These are phyloP conservation scores for Bellardia bayeri DNA, from an alignment of 2,888 invertebrate species.

Conservation along the genomic window DNA sequence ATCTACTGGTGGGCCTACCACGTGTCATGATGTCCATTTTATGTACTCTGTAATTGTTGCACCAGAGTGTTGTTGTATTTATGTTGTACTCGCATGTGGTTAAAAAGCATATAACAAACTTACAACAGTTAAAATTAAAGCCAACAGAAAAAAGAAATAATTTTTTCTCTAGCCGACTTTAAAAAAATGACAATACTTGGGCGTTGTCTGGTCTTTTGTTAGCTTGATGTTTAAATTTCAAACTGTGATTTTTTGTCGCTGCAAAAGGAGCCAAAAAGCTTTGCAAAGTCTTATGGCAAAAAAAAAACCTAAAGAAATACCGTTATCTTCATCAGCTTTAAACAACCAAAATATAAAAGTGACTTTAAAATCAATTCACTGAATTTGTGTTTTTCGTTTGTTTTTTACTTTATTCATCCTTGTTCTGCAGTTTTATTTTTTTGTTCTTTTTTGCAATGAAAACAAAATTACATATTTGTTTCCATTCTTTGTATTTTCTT, in stretches of 20 bases:
- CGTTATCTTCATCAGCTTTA: constrained; percentile 67
- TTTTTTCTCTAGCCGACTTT: constrained; percentile 23
- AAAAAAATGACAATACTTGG: constrained; percentile 48
- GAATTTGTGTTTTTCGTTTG: constrained; percentile 29
- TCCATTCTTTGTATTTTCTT: constrained; percentile 18
- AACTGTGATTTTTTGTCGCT: constrained; percentile 38
- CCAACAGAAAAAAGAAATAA: background rate
- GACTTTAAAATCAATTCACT: constrained; percentile 70
- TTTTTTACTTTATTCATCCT: constrained; percentile 29
- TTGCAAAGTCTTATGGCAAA: constrained; percentile 30
- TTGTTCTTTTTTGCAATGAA: constrained; percentile 41
- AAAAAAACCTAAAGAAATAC: constrained; percentile 35
- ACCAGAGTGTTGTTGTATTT: constrained; percentile 27
- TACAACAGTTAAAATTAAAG: constrained; percentile 37
- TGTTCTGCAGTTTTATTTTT: constrained; percentile 16
- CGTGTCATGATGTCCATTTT: constrained; percentile 51
- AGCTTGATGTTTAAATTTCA: constrained; percentile 56
- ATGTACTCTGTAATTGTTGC: constrained; percentile 49
- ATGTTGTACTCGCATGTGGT: constrained; percentile 16
- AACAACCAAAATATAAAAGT: constrained; percentile 56
- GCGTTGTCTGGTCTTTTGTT: constrained; percentile 54
- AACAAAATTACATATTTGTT: constrained; percentile 53
- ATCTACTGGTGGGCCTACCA: constrained; percentile 57
- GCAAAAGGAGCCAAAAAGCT: constrained; percentile 34
- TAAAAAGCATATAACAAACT: constrained; percentile 33